Percentiles rank a stretch among this genome's conserved stretches.
These are phyloP conservation scores for Hemithea aestivaria DNA, from an alignment of 2,888 invertebrate genomes.

Conservation along the genomic window DNA sequence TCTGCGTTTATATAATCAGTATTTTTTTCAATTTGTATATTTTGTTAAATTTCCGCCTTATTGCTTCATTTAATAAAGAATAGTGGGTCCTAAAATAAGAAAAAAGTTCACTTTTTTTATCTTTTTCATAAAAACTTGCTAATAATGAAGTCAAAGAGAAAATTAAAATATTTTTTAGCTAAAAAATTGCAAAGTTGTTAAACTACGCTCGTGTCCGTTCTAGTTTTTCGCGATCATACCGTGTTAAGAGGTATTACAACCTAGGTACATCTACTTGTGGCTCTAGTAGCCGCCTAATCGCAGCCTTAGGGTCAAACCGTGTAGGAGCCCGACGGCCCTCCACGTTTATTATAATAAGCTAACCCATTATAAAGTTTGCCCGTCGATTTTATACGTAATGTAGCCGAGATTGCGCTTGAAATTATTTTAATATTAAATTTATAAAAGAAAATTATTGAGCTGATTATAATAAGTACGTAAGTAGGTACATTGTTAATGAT, in stretches of 20 bases:
- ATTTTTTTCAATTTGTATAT: no score
- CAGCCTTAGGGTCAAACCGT: conserved; percentile 69
- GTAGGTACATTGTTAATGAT: no score
- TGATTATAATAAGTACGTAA: no score
- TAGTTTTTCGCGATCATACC: conserved; percentile 34
- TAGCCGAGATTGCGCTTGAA: conserved; percentile 31
- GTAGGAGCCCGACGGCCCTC: conserved; percentile 60
- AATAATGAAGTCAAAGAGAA: no score
- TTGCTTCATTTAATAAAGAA: no score
- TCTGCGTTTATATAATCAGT: no score
- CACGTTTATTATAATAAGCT: conserved; percentile 76
- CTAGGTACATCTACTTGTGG: conserved; percentile 43
- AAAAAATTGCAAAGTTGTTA: not conserved
- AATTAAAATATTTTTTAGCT: no score
- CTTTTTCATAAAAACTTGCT: no score
- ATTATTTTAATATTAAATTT: conserved; percentile 38
- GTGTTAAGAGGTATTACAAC: conserved; percentile 52
- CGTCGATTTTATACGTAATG: conserved; percentile 57
- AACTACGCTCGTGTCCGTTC: conserved; percentile 26
- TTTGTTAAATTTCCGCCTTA: no score
- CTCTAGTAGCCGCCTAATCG: conserved; percentile 72
- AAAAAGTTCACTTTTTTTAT: no score
- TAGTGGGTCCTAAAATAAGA: no score
- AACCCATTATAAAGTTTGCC: conserved; percentile 62
- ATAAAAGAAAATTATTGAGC: no score